Base-by-base conservation (phyloP, 2,888 invertebrate species). In the Lutraria lutraria region DNA sequence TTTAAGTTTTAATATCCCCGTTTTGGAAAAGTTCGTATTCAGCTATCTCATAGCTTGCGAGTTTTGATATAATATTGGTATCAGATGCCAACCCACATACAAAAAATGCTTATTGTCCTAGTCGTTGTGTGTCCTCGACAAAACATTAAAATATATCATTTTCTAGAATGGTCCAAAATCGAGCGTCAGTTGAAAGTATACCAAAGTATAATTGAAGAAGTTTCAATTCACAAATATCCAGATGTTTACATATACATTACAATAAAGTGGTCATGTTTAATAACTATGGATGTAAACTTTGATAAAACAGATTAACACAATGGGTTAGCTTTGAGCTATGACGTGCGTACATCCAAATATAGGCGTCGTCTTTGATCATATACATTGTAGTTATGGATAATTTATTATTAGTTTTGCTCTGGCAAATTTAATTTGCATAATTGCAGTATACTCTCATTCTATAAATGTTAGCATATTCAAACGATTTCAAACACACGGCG, bases 211-310 rank as follows among this genome's bases (percentile, higher is more conserved):
- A 43, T 76, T 76, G 29, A 31, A 76, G 21, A 34, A 25, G 31
- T 76, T 76, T 76, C 34, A 31, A 34, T 76, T 19, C 19, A 76
- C 19, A 76, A 76, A 76, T 76, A 76, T 76, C 76, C 34, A 31
- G 16, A 31, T 76, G 76, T 76, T 76, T 76, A 34, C 76, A 76
- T 76, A 76, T 31, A 76, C 76, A 34, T 19, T 16, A 76, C 34
- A 76, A 76, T 76, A 76, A 76, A 76, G 76, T 34, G 25, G 31
- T 76, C 76, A 15, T 31, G 31, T 76, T 76, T 76, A 76, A 76
- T 76, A 76, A 76, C 15, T 15, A 16, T 16, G 34, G 31, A 19
- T 76, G 76, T 76, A 31, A 4, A 31, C 13, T 1, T 4, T 31
- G 76, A 76, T 76, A 76, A 76, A 76, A 29, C 4, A 15, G 76